Evolutionary conservation across 2,113 vertebrate genomes (phyloP).

Genomic region (Coryphaenoides rupestris): DNA sequence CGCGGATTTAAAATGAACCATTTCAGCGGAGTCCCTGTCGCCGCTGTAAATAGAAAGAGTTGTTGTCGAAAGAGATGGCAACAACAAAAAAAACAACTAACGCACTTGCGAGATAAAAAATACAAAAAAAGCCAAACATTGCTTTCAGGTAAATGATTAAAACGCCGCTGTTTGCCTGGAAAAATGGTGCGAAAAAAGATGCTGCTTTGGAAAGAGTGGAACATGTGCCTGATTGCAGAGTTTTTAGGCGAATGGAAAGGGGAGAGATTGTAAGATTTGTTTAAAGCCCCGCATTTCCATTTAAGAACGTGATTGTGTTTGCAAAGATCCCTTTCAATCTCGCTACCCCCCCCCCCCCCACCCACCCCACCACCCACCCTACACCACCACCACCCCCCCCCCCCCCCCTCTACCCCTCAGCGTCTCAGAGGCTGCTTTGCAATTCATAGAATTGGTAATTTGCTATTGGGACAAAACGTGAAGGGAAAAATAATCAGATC

Average conservation of each 20-base stretch:
- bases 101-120: too few relatives aligned
- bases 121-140: conserved; percentile 64
- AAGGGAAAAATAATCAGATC: conserved; percentile 89
- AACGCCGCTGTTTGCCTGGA: conserved; percentile 50
- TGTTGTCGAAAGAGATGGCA: conserved; percentile 48
- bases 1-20: conserved; percentile 55
- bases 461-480: conserved; percentile 89
- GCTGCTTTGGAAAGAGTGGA: conserved; percentile 58
- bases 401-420: conserved; percentile 76
- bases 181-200: conserved; percentile 15
- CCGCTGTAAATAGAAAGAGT: conserved; percentile 58
- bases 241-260: conserved; percentile 82
- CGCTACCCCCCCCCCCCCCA: conserved; percentile 62
- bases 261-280: conserved; percentile 86
- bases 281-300: conserved; percentile 86
- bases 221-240: conserved; percentile 78
- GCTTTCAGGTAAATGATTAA: conserved; percentile 76
- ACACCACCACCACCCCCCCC: conserved; percentile 50
- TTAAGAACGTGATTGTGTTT: conserved; percentile 89
- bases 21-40: conserved; percentile 30
- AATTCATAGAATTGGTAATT: conserved; percentile 92
- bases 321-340: conserved; percentile 87
- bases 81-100: too few relatives aligned
- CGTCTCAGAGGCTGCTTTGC: conserved; percentile 84
- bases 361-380: conserved; percentile 59